Percentiles rank a stretch among this genome's conserved stretches.
These are phyloP conservation scores for Loris lydekkerianus DNA, from an alignment of 2,797 vertebrate genomes.

Conservation along the genomic window DNA sequence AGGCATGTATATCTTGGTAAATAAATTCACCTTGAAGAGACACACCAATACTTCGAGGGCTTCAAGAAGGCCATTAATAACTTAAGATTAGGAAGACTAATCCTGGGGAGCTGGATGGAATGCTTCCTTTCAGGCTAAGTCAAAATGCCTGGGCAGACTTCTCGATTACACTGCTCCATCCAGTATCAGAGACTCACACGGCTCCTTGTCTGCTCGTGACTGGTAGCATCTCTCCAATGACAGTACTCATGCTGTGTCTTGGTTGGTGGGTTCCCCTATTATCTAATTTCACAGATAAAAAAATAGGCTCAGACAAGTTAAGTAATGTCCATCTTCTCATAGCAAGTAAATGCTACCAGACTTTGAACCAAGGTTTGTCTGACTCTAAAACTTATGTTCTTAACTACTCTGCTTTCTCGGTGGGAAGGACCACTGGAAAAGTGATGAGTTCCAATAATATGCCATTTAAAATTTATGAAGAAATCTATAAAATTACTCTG, in stretches of 20 bases:
- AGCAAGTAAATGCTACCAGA: slow-evolving; percentile 68
- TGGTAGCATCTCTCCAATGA: slow-evolving; percentile 51
- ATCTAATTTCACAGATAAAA: slow-evolving; percentile 78
- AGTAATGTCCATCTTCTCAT: slow-evolving; percentile 67
- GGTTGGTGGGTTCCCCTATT: slow-evolving; percentile 62
- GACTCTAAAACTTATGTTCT: slow-evolving; percentile 67
- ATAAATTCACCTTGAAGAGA: slow-evolving; percentile 70
- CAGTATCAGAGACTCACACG: slow-evolving; percentile 55
- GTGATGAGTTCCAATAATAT: slow-evolving; percentile 61
- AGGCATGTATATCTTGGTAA: slow-evolving; percentile 59
- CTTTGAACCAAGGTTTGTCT: slow-evolving; percentile 59
- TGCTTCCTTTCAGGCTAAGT: slow-evolving; percentile 64
- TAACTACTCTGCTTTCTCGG: slow-evolving; percentile 43
- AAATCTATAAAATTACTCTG: slow-evolving; percentile 49
- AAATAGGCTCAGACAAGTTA: slow-evolving; percentile 72
- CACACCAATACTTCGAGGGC: slow-evolving; percentile 51
- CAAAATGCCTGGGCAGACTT: slow-evolving; percentile 59
- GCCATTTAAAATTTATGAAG: slow-evolving; percentile 50
- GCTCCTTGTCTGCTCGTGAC: slow-evolving; percentile 48
- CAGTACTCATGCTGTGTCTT: slow-evolving; percentile 61
- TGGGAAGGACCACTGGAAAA: slow-evolving; percentile 45
- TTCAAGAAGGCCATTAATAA: slow-evolving; percentile 66
- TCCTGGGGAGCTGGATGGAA: slow-evolving; percentile 55
- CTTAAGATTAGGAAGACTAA: slow-evolving; percentile 67
- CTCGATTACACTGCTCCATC: slow-evolving; percentile 61